Evolutionary conservation across 2,797 vertebrate genomes (phyloP).

Genomic region (Falco novaeseelandiae): DNA sequence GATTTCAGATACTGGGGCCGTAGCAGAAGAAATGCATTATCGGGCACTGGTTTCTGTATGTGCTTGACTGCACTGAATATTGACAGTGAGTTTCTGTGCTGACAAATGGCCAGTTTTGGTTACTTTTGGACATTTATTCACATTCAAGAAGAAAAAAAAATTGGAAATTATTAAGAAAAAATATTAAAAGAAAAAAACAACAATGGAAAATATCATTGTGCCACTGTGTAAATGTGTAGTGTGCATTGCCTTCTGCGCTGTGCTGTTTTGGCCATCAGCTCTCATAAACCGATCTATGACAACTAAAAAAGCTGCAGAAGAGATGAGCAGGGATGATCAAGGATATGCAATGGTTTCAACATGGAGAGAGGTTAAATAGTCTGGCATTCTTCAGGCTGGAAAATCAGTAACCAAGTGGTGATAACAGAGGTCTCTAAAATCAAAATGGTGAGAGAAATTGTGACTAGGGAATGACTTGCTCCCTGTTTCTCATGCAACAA

Average conservation of each 20-base stretch:
- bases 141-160: neutral
- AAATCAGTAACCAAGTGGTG: neutral
- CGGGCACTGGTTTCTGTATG: neutral
- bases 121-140: neutral
- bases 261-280: neutral
- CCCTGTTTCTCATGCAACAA: neutral
- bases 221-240: neutral
- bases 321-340: neutral
- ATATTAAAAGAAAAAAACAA: neutral
- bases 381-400: neutral
- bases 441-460: neutral
- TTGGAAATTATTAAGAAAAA: neutral
- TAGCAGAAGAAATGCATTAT: neutral
- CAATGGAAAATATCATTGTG: neutral
- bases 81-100: neutral
- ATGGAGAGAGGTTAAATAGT: neutral
- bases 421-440: neutral
- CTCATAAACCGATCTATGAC: neutral
- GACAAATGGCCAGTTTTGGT: neutral
- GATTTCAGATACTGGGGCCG: neutral
- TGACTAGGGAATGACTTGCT: neutral
- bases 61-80: neutral
- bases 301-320: neutral
- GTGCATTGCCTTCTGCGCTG: neutral
- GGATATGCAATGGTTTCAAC: neutral